A percentile compares a stretch with the other conserved stretches of the same genome.
These are phyloP conservation scores for Alosa sapidissima DNA, from an alignment of 2,797 vertebrate genomes.

Conservation along the genomic window DNA sequence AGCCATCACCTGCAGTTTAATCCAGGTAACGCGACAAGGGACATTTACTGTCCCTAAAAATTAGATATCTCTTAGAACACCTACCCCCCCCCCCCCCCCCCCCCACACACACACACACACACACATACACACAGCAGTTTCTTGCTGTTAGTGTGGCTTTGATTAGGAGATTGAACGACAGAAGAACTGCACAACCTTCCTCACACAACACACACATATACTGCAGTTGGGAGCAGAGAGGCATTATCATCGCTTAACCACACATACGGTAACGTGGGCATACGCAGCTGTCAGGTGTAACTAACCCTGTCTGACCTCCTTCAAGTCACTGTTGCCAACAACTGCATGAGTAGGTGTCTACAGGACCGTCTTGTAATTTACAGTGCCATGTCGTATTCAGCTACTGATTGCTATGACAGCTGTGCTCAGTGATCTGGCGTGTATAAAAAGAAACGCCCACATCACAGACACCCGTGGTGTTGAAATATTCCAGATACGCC, in stretches of 20 bases:
- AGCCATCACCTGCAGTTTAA: slow-evolving; percentile 45
- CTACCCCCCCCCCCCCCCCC: neutral
- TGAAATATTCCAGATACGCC: neutral
- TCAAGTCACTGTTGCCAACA: neutral
- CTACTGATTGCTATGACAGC: neutral
- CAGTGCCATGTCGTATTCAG: neutral
- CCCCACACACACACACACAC: slow-evolving; percentile 28
- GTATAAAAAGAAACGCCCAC: neutral
- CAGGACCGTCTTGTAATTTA: neutral
- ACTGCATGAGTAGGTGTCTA: neutral
- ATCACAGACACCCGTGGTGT: neutral
- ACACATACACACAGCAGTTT: slow-evolving; percentile 56
- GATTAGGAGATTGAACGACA: slow-evolving; percentile 67
- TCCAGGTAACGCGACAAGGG: slow-evolving; percentile 43
- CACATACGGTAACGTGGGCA: neutral
- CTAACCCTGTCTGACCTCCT: neutral
- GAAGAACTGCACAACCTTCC: slow-evolving; percentile 52
- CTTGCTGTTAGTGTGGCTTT: slow-evolving; percentile 66
- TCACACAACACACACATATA: slow-evolving; percentile 38
- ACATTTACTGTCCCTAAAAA: slow-evolving; percentile 31
- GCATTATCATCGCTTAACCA: neutral
- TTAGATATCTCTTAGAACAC: neutral
- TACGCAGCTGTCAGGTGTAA: neutral
- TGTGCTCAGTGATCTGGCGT: neutral
- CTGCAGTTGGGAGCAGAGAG: slow-evolving; percentile 39